These are phyloP conservation scores for Siniperca chuatsi DNA, from an alignment of 2,113 vertebrate genomes.

Conservation along the genomic window DNA sequence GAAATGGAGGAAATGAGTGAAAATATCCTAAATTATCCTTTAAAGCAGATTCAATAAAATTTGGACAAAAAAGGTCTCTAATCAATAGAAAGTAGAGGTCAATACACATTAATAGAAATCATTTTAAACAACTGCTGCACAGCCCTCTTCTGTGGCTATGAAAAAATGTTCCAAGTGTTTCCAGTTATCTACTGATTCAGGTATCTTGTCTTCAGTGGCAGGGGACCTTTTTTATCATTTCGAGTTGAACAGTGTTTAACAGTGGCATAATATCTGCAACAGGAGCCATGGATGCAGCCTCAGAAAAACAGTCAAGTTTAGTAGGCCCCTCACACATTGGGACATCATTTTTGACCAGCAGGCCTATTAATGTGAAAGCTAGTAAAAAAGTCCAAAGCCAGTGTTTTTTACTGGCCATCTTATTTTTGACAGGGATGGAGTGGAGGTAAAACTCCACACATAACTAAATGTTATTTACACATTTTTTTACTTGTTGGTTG, in stretches of 20 bases:
- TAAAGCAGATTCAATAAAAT: constrained; percentile 25
- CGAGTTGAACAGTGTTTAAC: neutral
- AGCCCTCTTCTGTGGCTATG: neutral
- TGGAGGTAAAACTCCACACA: neutral
- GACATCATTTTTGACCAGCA: no score
- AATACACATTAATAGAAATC: neutral
- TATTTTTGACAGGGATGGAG: neutral
- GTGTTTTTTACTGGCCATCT: neutral
- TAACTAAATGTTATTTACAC: neutral
- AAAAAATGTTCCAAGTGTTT: neutral
- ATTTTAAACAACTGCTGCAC: constrained; percentile 9
- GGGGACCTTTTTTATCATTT: no score
- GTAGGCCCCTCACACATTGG: neutral
- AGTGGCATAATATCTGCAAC: neutral
- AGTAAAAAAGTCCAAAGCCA: no score
- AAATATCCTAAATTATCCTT: constrained; percentile 4
- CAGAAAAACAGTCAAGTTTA: neutral
- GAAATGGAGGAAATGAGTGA: neutral
- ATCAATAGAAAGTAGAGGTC: constrained; percentile 29
- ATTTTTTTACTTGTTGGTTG: no score
- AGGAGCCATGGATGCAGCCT: neutral
- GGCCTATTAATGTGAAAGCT: no score
- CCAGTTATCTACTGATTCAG: neutral
- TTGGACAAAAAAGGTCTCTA: constrained; percentile 28
- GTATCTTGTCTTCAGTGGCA: neutral